These are phyloP conservation scores for Drosophila lacertosa DNA, from an alignment of 1,140 invertebrate species.

Conservation along the genomic window DNA sequence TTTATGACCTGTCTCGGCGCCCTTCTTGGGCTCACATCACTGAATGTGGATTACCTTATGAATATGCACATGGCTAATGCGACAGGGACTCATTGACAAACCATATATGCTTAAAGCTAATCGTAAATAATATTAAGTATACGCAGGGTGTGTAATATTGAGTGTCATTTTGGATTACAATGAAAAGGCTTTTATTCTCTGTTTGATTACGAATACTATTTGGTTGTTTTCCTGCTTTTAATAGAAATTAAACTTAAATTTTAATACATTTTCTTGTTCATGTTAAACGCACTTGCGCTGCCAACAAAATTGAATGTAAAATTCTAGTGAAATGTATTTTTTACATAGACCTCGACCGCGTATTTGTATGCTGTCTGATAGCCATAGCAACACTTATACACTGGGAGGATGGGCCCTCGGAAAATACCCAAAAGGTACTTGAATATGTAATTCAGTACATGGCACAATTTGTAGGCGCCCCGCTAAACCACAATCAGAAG, in stretches of 20 bases:
- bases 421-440: not conserved
- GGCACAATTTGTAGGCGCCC: not conserved
- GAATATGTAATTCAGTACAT: not conserved
- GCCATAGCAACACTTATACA: not conserved
- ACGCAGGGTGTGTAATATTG: too few relatives aligned
- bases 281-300: not conserved
- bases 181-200: too few relatives aligned
- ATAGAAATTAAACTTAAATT: too few relatives aligned
- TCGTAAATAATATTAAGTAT: too few relatives aligned
- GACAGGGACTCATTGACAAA: too few relatives aligned
- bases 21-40: constrained; percentile 6
- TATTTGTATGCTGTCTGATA: not conserved
- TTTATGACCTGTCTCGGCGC: constrained; percentile 37
- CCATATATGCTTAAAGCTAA: too few relatives aligned
- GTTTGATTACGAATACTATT: too few relatives aligned
- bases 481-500: not conserved
- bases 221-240: too few relatives aligned
- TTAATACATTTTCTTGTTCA: too few relatives aligned
- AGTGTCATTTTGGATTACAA: too few relatives aligned
- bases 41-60: constrained; percentile 25
- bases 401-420: not conserved
- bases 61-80: constrained; percentile 32
- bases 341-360: too few relatives aligned
- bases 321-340: not conserved
- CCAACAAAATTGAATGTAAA: not conserved